phyloP scores from a whole-genome alignment of 2,113 vertebrate species.

The Passer domesticus region DNA sequence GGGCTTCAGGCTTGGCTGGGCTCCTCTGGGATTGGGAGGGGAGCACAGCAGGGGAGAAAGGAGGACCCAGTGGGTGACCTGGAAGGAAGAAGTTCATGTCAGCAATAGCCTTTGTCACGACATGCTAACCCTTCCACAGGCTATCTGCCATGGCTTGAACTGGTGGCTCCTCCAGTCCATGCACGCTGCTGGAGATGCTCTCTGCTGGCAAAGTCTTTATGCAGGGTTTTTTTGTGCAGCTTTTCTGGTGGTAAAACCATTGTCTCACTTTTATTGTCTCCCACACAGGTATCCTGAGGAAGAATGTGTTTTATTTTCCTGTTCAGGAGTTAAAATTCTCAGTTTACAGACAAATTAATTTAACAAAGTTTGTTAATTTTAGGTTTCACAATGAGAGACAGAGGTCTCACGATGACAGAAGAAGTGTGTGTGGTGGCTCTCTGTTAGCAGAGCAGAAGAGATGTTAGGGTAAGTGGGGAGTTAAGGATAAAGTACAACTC shows the following conservation, averaged over 20 bases:
- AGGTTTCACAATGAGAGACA: background rate
- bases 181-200: background rate
- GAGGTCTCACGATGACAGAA: background rate
- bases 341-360: background rate
- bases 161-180: background rate
- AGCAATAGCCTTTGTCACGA: fast-evolving
- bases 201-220: background rate
- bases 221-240: background rate
- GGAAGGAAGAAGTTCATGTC: background rate
- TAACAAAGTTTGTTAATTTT: background rate
- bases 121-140: background rate
- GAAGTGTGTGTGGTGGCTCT: background rate
- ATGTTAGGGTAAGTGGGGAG: background rate
- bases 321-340: background rate
- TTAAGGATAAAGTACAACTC: background rate
- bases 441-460: fast-evolving
- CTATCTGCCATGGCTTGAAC: background rate
- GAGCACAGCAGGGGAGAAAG: background rate
- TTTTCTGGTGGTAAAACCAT: background rate
- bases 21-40: background rate
- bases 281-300: background rate
- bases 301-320: background rate
- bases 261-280: background rate
- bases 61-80: background rate
- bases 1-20: background rate